phyloP scores from a whole-genome alignment of 2,113 vertebrate species.

The Mastomys natalensis region DNA sequence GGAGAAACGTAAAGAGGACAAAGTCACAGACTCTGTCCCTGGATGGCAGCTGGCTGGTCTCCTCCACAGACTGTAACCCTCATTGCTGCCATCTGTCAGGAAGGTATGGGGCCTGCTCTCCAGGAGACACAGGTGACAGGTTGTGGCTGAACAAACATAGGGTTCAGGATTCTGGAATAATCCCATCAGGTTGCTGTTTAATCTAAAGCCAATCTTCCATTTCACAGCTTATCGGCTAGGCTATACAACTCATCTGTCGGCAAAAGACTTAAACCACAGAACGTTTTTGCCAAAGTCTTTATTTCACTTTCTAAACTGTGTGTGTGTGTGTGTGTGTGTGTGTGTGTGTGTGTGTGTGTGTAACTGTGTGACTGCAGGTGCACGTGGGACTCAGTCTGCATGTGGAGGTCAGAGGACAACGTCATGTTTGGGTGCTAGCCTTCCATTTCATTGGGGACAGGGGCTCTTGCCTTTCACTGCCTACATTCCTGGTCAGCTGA shows the following conservation, averaged over 20 bases:
- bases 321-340: neutral
- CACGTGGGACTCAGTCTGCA: no score
- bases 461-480: neutral
- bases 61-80: neutral
- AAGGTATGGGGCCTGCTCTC: neutral
- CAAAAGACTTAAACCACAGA: no score
- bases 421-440: neutral
- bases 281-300: neutral
- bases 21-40: neutral
- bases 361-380: no score
- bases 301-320: neutral
- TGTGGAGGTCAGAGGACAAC: neutral
- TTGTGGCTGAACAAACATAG: neutral
- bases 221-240: neutral
- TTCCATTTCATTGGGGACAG: neutral
- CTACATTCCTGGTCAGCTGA: neutral
- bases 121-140: neutral
- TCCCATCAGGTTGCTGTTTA: neutral
- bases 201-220: neutral
- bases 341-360: neutral
- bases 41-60: neutral
- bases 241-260: neutral
- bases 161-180: neutral
- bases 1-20: neutral
- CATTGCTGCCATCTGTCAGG: neutral